These are phyloP conservation scores for Cossypha niveicapilla DNA, from an alignment of 2,797 vertebrate genomes.

Conservation along the genomic window DNA sequence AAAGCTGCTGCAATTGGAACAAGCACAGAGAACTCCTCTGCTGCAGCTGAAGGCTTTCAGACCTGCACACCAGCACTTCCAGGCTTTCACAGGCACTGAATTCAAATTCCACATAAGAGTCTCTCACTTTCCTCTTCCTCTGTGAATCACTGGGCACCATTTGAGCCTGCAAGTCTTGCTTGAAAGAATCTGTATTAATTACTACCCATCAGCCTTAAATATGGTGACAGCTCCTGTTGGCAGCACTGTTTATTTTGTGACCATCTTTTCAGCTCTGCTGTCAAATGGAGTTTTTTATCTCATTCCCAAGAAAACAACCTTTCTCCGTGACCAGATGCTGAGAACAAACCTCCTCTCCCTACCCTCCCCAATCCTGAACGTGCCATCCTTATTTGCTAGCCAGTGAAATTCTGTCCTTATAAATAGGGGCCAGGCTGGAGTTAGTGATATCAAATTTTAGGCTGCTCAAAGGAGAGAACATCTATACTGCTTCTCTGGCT, in stretches of 20 bases:
- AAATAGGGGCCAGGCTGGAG: conserved; percentile 1
- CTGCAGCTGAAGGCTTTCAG: not conserved
- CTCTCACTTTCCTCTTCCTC: not conserved
- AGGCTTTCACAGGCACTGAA: not conserved
- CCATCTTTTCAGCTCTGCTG: conserved; percentile 68
- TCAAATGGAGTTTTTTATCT: conserved; percentile 12
- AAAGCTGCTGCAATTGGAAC: not conserved
- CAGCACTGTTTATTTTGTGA: conserved; percentile 61
- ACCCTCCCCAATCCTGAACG: not conserved
- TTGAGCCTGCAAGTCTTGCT: conserved; percentile 39
- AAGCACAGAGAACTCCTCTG: not conserved
- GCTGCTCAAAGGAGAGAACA: not conserved
- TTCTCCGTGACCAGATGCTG: conserved; percentile 59
- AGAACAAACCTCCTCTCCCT: not conserved
- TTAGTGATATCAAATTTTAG: not conserved
- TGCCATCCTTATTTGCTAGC: conserved; percentile 4
- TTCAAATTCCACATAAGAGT: not conserved
- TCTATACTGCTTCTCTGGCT: not conserved
- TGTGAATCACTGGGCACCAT: conserved; percentile 17
- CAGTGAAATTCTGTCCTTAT: conserved; percentile 23
- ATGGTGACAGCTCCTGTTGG: conserved; percentile 66
- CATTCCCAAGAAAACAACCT: conserved; percentile 50
- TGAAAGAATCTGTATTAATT: conserved; percentile 69
- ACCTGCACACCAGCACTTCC: not conserved
- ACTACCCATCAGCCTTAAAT: conserved; percentile 70